Evolutionary conservation across 2,888 invertebrate genomes (phyloP).

Genomic region (Pherbina coryleti): DNA sequence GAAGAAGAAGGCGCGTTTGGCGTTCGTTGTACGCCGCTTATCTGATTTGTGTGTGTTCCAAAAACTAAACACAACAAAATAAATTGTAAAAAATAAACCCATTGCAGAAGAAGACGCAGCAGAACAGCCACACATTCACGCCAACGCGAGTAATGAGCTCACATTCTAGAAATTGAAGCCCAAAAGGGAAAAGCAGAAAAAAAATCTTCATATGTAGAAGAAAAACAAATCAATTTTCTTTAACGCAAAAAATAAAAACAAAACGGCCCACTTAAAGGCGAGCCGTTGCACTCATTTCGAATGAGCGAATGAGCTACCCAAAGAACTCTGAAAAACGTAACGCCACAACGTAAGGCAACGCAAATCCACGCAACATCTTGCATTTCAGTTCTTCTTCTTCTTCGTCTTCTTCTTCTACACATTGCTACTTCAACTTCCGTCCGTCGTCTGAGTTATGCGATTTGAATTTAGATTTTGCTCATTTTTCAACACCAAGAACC

Average conservation of each 20-base stretch:
- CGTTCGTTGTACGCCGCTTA: constrained; percentile 16
- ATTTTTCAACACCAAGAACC: neutral
- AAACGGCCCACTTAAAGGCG: neutral
- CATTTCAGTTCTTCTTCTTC: neutral
- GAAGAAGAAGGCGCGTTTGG: neutral
- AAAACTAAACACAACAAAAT: constrained; percentile 12
- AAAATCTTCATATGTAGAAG: neutral
- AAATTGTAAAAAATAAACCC: neutral
- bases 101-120: neutral
- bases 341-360: neutral
- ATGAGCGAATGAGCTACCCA: neutral
- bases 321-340: neutral
- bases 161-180: neutral
- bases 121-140: neutral
- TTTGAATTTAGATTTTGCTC: constrained; percentile 2
- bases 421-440: constrained; percentile 9
- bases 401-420: neutral
- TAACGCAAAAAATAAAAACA: constrained; percentile 1
- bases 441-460: neutral
- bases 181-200: neutral
- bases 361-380: constrained; percentile 13
- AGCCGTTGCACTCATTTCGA: neutral
- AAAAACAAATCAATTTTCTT: constrained; percentile 8
- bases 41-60: constrained; percentile 37
- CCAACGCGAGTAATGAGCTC: constrained; percentile 11